Base-by-base conservation (phyloP, 1,140 invertebrate species). In the Pristionchus pacificus region DNA sequence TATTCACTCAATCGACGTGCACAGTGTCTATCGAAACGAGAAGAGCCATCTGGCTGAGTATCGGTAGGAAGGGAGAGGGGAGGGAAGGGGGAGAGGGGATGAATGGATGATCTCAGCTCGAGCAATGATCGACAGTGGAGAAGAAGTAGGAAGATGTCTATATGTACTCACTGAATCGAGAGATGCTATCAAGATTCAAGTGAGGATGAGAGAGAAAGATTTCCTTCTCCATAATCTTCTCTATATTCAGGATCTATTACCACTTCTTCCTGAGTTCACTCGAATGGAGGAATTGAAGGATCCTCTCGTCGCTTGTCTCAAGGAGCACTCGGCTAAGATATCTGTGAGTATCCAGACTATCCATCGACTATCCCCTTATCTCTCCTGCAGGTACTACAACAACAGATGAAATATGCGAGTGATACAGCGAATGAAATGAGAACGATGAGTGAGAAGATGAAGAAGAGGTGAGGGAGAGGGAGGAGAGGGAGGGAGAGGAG, bases 191-290 rank as follows among this genome's bases (percentile, higher is more conserved):
- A 92, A 92, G 83, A 98, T 98, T 77, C 95, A 73, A 31, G 63
- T 65, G n/a, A n/a, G n/a, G n/a, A n/a, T n/a, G n/a, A n/a, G n/a
- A n/a, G n/a, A n/a, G n/a, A n/a, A n/a, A n/a, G n/a, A n/a, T n/a
- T n/a, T 65, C 1, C 0, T 65, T 29, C 63, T 29, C n/a, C n/a
- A 24, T 30, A 15, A 14, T 1, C 13, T 65, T 65, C 33, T 13
- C 0, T n/a, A 65, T 19, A 58, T 65, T 0, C 27, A 98, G 88
- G 95, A 98, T 84, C 91, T 98, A 79, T 85, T 98, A 72, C 95
- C 95, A 15, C 97, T 97, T 85, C 97, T 98, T 83, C 93, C 93
- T 0, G 93, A 98, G 84, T 97, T 97, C 85, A 91, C 93, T 59
- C 97, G 93, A 28, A 97, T 98, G 78, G 94, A 97, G 85, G 92